Percentiles rank a stretch among this genome's conserved stretches.
phyloP scores from a whole-genome alignment of 2,888 invertebrate species.

The Aelia acuminata region DNA sequence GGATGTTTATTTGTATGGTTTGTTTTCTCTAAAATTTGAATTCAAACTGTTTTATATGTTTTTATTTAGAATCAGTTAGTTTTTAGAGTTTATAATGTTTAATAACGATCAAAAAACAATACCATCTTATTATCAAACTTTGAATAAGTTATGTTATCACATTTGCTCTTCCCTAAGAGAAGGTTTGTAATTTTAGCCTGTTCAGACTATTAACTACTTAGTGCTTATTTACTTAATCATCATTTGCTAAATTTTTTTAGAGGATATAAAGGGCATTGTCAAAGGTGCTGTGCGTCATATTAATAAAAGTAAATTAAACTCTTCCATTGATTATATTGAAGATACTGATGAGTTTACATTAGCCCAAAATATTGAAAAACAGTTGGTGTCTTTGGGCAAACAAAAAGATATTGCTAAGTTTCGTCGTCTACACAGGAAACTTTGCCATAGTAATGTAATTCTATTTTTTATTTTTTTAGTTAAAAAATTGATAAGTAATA shows the following conservation, averaged over 20 bases:
- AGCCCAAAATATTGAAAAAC: constrained; percentile 67
- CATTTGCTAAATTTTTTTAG: constrained; percentile 7
- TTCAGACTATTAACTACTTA: not conserved
- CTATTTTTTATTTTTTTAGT: not conserved
- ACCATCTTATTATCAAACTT: not conserved
- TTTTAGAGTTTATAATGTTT: constrained; percentile 17
- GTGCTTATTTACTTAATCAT: not conserved
- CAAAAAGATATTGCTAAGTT: constrained; percentile 70
- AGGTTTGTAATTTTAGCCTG: constrained; percentile 6
- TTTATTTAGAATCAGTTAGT: not conserved
- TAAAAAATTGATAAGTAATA: not conserved
- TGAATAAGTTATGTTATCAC: constrained; percentile 52
- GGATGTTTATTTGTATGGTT: too few relatives aligned
- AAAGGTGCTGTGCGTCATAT: constrained; percentile 20
- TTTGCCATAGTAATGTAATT: constrained; percentile 68
- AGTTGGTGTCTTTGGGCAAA: constrained; percentile 66
- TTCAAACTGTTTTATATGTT: too few relatives aligned
- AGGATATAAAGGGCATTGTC: constrained; percentile 29
- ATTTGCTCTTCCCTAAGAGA: constrained; percentile 49
- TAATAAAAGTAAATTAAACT: not conserved
- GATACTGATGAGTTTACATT: constrained; percentile 66
- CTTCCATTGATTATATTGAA: constrained; percentile 7
- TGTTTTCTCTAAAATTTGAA: not conserved
- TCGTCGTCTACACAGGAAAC: constrained; percentile 69
- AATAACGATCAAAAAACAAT: constrained; percentile 32